phyloP scores from a whole-genome alignment of 2,797 vertebrate species.

The Rallus crepitans region DNA sequence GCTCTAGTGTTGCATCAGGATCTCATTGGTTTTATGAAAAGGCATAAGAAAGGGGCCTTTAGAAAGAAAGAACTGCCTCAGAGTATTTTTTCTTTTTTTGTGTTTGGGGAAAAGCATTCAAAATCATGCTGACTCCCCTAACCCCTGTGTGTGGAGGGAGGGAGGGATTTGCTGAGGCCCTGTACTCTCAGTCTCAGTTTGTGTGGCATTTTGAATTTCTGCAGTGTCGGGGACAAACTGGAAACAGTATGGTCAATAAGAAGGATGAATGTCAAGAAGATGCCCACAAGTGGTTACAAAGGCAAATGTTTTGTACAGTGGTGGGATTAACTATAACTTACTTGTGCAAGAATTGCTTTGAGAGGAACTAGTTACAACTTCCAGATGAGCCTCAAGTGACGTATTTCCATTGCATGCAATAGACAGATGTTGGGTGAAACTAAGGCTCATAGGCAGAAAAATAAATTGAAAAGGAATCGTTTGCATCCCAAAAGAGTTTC shows the following conservation, averaged over 20 bases:
- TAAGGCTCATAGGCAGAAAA: neutral
- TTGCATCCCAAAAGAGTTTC: neutral
- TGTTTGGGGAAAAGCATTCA: neutral
- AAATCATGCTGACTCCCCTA: neutral
- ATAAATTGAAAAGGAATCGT: neutral
- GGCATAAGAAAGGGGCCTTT: neutral
- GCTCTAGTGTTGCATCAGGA: neutral
- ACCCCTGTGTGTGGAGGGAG: neutral
- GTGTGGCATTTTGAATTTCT: neutral
- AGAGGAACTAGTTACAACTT: neutral
- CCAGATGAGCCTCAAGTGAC: neutral
- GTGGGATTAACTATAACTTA: rapidly evolving
- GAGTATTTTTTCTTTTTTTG: neutral
- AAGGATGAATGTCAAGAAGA: neutral
- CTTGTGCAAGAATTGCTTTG: neutral
- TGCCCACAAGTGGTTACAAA: neutral
- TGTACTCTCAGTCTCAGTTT: neutral
- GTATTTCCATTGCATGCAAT: neutral
- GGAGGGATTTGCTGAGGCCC: neutral
- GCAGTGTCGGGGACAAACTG: neutral
- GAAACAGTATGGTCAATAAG: neutral
- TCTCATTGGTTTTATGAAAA: neutral
- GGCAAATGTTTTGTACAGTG: neutral
- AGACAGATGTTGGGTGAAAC: neutral
- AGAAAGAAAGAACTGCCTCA: neutral